These are phyloP conservation scores for Macrotus californicus DNA, from an alignment of 2,113 vertebrate genomes.

Conservation along the genomic window DNA sequence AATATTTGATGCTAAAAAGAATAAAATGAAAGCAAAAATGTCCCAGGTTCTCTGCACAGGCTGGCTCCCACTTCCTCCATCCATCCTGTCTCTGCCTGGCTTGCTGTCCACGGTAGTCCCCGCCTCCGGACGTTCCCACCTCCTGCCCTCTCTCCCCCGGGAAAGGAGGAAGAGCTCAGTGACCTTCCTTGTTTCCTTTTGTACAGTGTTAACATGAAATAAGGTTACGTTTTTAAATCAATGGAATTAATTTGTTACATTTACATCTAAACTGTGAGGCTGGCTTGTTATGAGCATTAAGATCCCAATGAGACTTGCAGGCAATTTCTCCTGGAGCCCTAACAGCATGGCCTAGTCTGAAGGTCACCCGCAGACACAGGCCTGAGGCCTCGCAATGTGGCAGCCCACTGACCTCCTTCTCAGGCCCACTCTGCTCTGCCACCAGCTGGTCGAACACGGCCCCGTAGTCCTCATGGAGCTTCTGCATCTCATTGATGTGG, in stretches of 20 bases:
- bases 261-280: neutral
- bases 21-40: neutral
- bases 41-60: rapidly evolving
- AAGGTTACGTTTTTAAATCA: neutral
- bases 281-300: neutral
- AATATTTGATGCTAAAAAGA: neutral
- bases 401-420: conserved; percentile 88
- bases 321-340: neutral
- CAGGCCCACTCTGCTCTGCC: conserved; percentile 90
- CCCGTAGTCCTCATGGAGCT: conserved; percentile 98
- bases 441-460: conserved; percentile 96
- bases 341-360: neutral
- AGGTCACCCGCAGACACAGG: neutral
- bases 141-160: rapidly evolving
- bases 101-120: rapidly evolving
- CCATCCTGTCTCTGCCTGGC: neutral
- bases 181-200: too few relatives aligned
- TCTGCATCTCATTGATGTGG: conserved; percentile 99
- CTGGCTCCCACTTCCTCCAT: neutral
- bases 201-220: neutral
- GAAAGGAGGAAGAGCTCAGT: neutral
- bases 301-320: neutral
- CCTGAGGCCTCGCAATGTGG: rapidly evolving
- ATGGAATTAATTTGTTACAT: neutral
- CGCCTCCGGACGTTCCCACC: neutral